These are phyloP conservation scores for Acomys russatus DNA, from an alignment of 2,797 vertebrate species.

Conservation along the genomic window DNA sequence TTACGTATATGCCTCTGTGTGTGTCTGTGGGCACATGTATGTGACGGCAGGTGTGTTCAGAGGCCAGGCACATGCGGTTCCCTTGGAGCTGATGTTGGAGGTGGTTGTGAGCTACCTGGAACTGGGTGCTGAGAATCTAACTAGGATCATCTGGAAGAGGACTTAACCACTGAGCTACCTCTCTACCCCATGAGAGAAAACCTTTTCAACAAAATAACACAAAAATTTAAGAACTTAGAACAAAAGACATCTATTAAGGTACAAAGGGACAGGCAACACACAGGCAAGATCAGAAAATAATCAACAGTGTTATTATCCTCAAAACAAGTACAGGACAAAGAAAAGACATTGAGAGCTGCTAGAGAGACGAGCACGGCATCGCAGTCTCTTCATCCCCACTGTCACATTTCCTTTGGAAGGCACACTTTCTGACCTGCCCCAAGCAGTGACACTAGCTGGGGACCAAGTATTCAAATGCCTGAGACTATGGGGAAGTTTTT, in stretches of 20 bases:
- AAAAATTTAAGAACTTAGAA: background rate
- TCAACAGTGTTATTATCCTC: background rate
- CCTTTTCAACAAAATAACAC: background rate
- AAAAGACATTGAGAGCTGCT: too few species aligned
- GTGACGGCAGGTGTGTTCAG: background rate
- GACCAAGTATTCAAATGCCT: background rate
- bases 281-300: background rate
- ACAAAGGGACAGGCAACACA: background rate
- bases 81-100: background rate
- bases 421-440: background rate
- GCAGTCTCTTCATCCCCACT: background rate
- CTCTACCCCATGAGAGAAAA: background rate
- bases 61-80: background rate
- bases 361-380: background rate
- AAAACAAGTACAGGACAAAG: background rate
- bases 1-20: background rate
- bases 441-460: background rate
- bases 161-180: background rate
- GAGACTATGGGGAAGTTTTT: background rate
- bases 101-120: background rate
- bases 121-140: background rate
- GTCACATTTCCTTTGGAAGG: background rate
- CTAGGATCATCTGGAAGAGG: background rate
- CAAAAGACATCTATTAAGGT: background rate
- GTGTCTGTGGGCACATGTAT: background rate